Evolutionary conservation across 64 coral and sea anemone species (phyloP), one percentile per base, ranked within the genome.

Genomic region (Anthopleura sola): DNA sequence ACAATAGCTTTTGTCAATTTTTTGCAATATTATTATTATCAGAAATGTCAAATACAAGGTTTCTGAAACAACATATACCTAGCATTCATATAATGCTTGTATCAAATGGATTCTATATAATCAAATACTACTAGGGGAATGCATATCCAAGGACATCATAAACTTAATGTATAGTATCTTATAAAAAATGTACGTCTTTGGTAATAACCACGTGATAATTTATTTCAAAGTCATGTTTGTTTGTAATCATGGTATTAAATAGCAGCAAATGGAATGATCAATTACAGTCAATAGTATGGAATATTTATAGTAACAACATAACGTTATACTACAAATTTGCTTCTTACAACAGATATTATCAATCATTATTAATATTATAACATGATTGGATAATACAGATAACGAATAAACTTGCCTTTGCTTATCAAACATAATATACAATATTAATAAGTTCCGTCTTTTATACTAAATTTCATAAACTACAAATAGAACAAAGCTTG

Each of bases 221-320:
- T 62, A 62, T 62, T 62, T 62, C 58, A 62, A 62, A 62, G 24
- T 26, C 58, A 62, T n/a, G 58, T 62, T 62, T 62, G 58, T 62
- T 5, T 53, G 50, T 53, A 26, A 12, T 53, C 50, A 53, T 0
- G 12, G 16, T 53, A 17, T 53, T 62, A 62, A 62, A 62, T 62
- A 62, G 58, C 21, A n/a, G 16, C 23, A 6, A 62, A 62, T 0
- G 24, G 5, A 62, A 26, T n/a, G 1, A 62, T n/a, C 24, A 62
- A n/a, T 0, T 62, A 62, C 58, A 62, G 24, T 62, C 1, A 62
- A 5, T n/a, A 28, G 58, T 62, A 62, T 9, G 21, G 58, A 62
- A 24, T 62, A 62, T 62, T n/a, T 62, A 62, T 62, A 62, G 58
- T 62, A 56, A 62, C 0, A 56, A 62, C 0, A 26, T 62, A 62